Percentiles rank a stretch among this genome's conserved stretches.
phyloP scores from a whole-genome alignment of 2,888 invertebrate species.

The Stenchaetothrips biformis region DNA sequence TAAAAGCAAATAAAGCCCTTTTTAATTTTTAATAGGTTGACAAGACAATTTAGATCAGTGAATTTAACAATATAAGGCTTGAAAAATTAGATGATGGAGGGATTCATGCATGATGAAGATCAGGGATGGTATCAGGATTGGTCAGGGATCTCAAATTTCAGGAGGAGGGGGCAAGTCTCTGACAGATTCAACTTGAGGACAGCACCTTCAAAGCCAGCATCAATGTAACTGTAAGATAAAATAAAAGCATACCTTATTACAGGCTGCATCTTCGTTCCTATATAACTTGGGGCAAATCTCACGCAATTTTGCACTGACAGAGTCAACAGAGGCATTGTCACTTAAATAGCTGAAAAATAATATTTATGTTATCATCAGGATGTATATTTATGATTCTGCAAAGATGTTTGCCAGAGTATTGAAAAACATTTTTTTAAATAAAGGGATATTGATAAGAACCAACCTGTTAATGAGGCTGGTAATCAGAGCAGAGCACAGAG shows the following conservation, averaged over 20 bases:
- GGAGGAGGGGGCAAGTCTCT: too few species aligned
- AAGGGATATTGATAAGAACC: slow-evolving; percentile 32
- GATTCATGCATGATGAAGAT: too few species aligned
- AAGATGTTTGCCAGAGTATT: slow-evolving; percentile 26
- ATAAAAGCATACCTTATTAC: slow-evolving; percentile 68
- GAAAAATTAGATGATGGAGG: background rate
- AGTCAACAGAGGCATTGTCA: slow-evolving; percentile 91
- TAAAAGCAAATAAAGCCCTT: background rate
- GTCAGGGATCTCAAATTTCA: too few species aligned
- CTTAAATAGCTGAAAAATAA: slow-evolving; percentile 66
- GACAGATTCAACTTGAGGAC: background rate
- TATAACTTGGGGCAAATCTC: slow-evolving; percentile 92
- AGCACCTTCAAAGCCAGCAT: background rate
- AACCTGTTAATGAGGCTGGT: slow-evolving; percentile 75
- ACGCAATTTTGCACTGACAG: slow-evolving; percentile 79
- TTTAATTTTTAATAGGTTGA: background rate
- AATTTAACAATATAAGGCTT: background rate
- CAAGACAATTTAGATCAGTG: background rate
- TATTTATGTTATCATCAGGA: slow-evolving; percentile 17
- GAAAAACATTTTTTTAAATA: slow-evolving; percentile 27
- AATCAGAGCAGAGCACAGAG: slow-evolving; percentile 69
- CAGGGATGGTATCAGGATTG: too few species aligned
- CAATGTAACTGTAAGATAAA: background rate
- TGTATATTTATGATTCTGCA: slow-evolving; percentile 26
- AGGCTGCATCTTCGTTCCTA: slow-evolving; percentile 90